Conservation (phyloP, 2,113 vertebrate genomes). For the Mellivora capensis region DNA sequence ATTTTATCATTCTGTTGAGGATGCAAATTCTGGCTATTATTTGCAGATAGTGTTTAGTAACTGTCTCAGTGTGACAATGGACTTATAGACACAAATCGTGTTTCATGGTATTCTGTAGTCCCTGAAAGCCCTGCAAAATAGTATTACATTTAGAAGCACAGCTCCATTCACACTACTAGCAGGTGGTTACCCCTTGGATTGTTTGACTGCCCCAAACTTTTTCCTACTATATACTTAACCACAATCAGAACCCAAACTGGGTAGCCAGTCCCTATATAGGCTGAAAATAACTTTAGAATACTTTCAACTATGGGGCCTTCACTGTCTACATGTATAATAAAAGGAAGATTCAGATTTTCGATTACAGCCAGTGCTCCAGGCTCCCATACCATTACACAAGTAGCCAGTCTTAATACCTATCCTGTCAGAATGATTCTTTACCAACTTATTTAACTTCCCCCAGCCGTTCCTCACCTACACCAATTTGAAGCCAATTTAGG, state of each 20-base stretch:
- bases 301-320: neutral
- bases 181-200: neutral
- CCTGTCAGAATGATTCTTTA: slow-evolving; percentile 46
- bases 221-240: neutral
- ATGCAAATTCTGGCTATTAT: neutral
- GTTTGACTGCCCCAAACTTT: neutral
- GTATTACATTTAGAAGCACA: slow-evolving; percentile 2
- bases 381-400: neutral
- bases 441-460: neutral
- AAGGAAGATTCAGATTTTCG: slow-evolving; percentile 31
- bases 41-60: neutral
- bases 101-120: neutral
- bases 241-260: neutral
- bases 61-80: neutral
- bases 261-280: neutral
- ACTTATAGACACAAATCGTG: neutral
- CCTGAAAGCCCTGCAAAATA: neutral
- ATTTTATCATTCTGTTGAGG: neutral
- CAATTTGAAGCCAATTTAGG: slow-evolving; percentile 2
- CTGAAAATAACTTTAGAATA: slow-evolving; percentile 40
- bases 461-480: neutral
- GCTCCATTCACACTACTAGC: neutral
- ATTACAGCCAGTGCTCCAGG: neutral
- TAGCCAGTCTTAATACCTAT: slow-evolving; percentile 34
- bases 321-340: slow-evolving; percentile 44